phyloP scores from a whole-genome alignment of 2,888 invertebrate species.

The Coleophora deauratella region DNA sequence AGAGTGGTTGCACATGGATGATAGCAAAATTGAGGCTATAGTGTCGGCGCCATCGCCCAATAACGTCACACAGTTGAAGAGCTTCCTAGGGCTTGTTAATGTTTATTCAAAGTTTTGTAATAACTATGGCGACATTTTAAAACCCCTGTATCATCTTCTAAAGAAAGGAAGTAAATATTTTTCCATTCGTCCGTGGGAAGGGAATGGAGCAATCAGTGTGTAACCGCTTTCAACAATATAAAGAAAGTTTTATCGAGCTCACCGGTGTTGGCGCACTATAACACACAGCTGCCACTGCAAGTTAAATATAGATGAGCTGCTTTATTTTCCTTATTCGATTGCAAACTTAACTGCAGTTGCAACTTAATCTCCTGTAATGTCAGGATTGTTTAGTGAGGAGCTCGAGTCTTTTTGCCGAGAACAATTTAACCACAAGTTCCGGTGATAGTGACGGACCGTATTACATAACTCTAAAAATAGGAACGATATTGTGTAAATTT shows the following conservation, averaged over 20 bases:
- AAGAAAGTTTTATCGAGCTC: constrained; percentile 5
- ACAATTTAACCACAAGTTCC: too few species aligned
- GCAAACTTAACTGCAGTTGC: too few species aligned
- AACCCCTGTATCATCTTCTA: constrained; percentile 15
- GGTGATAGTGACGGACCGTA: too few species aligned
- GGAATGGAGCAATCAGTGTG: constrained; percentile 1
- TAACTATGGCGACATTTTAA: constrained; percentile 12
- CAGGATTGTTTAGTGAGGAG: too few species aligned
- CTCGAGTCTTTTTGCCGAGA: too few species aligned
- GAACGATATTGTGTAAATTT: too few species aligned
- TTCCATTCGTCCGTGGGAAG: too few species aligned
- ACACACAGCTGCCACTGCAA: constrained; percentile 7
- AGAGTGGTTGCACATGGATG: constrained; percentile 10
- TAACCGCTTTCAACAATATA: constrained; percentile 3
- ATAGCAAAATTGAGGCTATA: constrained; percentile 11
- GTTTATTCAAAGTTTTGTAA: constrained; percentile 17
- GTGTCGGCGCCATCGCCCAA: constrained; percentile 8
- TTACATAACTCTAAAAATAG: too few species aligned
- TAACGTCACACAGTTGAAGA: constrained; percentile 13
- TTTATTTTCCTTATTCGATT: too few species aligned
- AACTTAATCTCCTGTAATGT: too few species aligned
- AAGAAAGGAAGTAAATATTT: constrained; percentile 6
- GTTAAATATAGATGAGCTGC: too few species aligned
- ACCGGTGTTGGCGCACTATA: constrained; percentile 10
- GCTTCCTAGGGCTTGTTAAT: constrained; percentile 16